Evolutionary conservation across 2,888 invertebrate genomes (phyloP), one percentile per base, ranked within the genome.

Genomic region (Phytoseiulus persimilis): DNA sequence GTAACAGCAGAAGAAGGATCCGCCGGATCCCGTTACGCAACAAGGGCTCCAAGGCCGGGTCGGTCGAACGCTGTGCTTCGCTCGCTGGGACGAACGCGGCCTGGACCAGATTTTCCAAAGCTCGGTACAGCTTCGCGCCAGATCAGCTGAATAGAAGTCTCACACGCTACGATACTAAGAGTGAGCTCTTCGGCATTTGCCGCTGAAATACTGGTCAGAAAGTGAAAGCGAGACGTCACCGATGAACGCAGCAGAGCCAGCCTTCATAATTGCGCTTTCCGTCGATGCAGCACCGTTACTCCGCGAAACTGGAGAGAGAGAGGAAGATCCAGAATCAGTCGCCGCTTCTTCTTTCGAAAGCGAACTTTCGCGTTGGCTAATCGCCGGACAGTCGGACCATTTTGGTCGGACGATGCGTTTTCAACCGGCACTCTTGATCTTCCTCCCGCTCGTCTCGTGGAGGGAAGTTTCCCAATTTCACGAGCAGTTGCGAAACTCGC

Each of bases 1-100:
- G 65, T 65, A 65, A 65, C 65, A 65, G 65, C 65, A 65, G 65
- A 65, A 65, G 65, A 65, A 65, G 65, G 65, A 65, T 65, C 65
- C 65, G 65, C 65, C 65, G 65, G 65, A 65, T 65, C 65, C 65
- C 65, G 18, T 65, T 65, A 65, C 65, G 65, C 65, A 65, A 65
- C 65, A 28, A 3, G 28, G 65, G 65, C 65, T 65, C 11, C 65
- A 65, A 65, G 65, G 65, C 65, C 65, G 65, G 65, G 65, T 65
- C 65, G 65, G 28, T 65, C 65, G 65, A 65, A 65, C 65, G 65
- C 65, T 28, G 65, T 65, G 65, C 65, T 28, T 18, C 65, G 65
- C 23, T 65, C 28, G 65, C 2, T 3, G 65, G 28, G 65, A 65
- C 14, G 65, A 65, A 65, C 18, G 18, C 65, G 2, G 28, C 65